Percentiles rank a stretch among this genome's conserved stretches.
phyloP scores from a whole-genome alignment of 1,140 invertebrate species.

The Neotoxoptera formosana region DNA sequence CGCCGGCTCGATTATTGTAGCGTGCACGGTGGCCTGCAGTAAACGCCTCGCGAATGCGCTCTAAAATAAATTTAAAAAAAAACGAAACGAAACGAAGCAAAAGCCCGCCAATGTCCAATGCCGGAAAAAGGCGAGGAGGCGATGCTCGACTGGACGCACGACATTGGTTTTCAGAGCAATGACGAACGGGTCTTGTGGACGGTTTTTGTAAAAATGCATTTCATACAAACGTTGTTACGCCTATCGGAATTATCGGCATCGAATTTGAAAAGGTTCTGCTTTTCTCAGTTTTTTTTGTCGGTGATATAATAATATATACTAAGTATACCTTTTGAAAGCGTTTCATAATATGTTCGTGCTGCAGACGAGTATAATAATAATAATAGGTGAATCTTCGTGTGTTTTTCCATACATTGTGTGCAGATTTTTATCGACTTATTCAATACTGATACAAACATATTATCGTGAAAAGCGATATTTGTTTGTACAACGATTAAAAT shows the following conservation, averaged over 20 bases:
- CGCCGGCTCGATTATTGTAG: too few species aligned
- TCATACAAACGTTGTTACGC: not conserved
- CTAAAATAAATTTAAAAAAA: not conserved
- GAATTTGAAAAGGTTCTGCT: not conserved
- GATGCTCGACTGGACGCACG: not conserved
- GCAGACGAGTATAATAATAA: not conserved
- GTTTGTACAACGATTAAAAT: too few species aligned
- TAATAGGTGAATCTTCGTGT: not conserved
- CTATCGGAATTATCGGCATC: not conserved
- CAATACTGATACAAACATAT: not conserved
- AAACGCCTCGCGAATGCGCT: not conserved
- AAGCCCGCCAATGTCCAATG: not conserved
- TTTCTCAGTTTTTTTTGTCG: not conserved
- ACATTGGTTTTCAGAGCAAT: not conserved
- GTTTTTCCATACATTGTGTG: not conserved
- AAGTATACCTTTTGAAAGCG: not conserved
- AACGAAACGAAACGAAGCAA: not conserved
- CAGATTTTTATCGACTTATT: not conserved
- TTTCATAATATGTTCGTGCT: not conserved
- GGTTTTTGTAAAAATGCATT: not conserved
- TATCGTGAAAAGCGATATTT: too few species aligned
- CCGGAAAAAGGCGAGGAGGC: too few species aligned
- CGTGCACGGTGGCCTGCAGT: not conserved
- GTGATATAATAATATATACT: too few species aligned
- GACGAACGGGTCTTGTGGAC: not conserved